phyloP scores from a whole-genome alignment of 2,888 invertebrate genomes.

The Lepidocyrtoides sp. region DNA sequence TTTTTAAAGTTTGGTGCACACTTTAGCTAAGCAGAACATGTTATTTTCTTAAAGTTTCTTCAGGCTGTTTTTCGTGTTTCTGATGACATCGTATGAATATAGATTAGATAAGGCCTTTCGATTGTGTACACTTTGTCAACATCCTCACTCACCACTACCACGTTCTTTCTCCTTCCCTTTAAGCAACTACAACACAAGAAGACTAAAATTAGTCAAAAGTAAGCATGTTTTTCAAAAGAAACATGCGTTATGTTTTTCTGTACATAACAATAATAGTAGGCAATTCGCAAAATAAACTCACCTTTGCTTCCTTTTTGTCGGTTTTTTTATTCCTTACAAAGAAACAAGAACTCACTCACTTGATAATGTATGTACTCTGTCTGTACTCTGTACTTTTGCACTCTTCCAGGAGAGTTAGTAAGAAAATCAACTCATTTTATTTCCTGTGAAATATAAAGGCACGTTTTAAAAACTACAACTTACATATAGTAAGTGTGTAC shows the following conservation, averaged over 20 bases:
- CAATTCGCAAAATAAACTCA: conserved; percentile 30
- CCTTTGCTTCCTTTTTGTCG: neutral
- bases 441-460: neutral
- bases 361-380: too few relatives aligned
- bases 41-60: conserved; percentile 24
- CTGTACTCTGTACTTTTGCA: too few relatives aligned
- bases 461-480: neutral
- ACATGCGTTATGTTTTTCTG: neutral
- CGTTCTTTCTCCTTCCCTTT: neutral
- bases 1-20: neutral
- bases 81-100: conserved; percentile 18
- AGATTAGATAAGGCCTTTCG: neutral
- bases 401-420: neutral
- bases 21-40: neutral
- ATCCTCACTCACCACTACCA: neutral
- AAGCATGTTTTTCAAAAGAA: neutral
- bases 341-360: neutral
- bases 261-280: conserved; percentile 22
- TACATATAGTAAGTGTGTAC: neutral
- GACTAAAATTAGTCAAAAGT: neutral
- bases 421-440: neutral
- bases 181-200: neutral
- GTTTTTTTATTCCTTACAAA: neutral
- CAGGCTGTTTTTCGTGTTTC: neutral
- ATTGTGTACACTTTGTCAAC: conserved; percentile 1